Evolutionary conservation across 2,797 vertebrate genomes (phyloP).

Genomic region (Periparus ater): DNA sequence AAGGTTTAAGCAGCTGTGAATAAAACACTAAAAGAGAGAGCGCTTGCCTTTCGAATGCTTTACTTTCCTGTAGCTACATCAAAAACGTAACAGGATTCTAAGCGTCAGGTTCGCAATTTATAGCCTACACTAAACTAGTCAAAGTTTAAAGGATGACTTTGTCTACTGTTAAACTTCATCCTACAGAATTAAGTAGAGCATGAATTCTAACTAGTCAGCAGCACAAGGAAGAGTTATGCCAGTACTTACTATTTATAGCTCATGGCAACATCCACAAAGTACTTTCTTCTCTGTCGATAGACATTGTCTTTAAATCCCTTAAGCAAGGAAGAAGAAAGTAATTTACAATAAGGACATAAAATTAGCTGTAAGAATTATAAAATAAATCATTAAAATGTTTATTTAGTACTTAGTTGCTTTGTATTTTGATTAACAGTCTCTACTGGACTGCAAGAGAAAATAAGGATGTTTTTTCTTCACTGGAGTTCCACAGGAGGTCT

Average conservation of each 20-base stretch:
- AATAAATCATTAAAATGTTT: slow-evolving; percentile 52
- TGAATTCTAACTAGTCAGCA: slow-evolving; percentile 45
- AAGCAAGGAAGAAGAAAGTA: slow-evolving; percentile 68
- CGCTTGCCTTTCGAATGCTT: neutral
- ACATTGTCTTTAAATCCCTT: slow-evolving; percentile 97
- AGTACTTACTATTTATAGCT: slow-evolving; percentile 94
- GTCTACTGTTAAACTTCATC: slow-evolving; percentile 29
- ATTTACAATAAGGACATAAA: slow-evolving; percentile 49
- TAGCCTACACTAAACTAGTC: slow-evolving; percentile 7
- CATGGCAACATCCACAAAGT: slow-evolving; percentile 98
- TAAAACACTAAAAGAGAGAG: neutral
- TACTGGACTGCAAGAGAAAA: neutral
- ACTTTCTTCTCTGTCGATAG: slow-evolving; percentile 96
- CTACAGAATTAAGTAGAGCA: slow-evolving; percentile 33
- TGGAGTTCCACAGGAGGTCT: neutral
- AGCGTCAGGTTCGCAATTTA: slow-evolving; percentile 7
- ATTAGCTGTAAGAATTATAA: slow-evolving; percentile 14
- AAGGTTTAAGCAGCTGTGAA: neutral
- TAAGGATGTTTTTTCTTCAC: neutral
- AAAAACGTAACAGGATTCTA: slow-evolving; percentile 21
- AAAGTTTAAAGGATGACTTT: slow-evolving; percentile 32
- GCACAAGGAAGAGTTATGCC: slow-evolving; percentile 35
- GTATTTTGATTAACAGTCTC: slow-evolving; percentile 32
- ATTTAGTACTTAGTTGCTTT: slow-evolving; percentile 14
- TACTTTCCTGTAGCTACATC: neutral